Evolutionary conservation across 2,113 vertebrate genomes (phyloP), one percentile per base, ranked within the genome.

Genomic region (Pionites leucogaster): DNA sequence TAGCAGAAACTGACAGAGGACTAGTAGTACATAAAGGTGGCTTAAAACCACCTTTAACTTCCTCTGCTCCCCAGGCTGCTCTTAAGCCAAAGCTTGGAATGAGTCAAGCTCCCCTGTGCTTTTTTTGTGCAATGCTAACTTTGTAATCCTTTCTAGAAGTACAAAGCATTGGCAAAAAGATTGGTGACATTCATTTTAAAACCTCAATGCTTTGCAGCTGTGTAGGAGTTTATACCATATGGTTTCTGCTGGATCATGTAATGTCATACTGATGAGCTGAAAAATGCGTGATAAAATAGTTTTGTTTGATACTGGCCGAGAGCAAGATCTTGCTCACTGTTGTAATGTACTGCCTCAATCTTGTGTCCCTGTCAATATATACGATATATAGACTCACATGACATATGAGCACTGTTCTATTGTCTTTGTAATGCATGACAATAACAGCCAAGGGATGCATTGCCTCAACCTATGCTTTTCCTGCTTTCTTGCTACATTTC

Each of bases 171-270:
- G 70, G 86, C 74, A 82, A 18, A 76, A 80, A 85, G 59, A 85
- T 90, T 80, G 79, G 78, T 76, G 69, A 46, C 37, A 76, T 50
- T 95, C 59, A 37, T 91, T 91, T 96, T 91, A 70, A 91, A 93
- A 63, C 63, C 25, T 2, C 2, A 82, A 35, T 46, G 22, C n/a
- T 68, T 82, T 62, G 37, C 63, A 89, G 12, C 46, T 33, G 7
- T 42, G 87, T 86, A 77, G 78, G 90, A 90, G 70, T 85, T 85
- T 46, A 41, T 49, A 24, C 31, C 1, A 2, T 91, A 77, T 88
- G 84, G 41, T 91, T 96, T 90, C 70, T 95, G 84, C 84, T 91
- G 84, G 77, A 59, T 97, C 49, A 47, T 7, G 49, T 50, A 93
- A 59, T 0, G 0, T 88, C 10, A 27, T 42, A 27, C n/a, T 65